These are phyloP conservation scores for Formica exsecta DNA, from an alignment of 1,140 invertebrate species.

Conservation along the genomic window DNA sequence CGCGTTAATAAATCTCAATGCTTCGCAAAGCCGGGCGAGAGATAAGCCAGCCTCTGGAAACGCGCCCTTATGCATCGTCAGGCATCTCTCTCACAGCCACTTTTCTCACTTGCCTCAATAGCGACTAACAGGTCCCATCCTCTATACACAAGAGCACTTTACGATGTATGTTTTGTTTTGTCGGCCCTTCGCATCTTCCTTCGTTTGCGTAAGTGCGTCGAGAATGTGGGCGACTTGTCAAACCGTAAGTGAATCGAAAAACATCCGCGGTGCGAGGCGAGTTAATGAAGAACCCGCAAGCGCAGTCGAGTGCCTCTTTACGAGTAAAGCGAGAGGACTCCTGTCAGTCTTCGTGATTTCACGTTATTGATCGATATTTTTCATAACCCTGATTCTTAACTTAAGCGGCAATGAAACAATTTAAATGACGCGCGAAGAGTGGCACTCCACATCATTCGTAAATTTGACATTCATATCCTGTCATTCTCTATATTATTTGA, in stretches of 20 bases:
- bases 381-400: slow-evolving; percentile 22
- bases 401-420: slow-evolving; percentile 26
- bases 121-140: slow-evolving; percentile 76
- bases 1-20: slow-evolving; percentile 67
- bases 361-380: slow-evolving; percentile 36
- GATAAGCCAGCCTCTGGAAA: slow-evolving; percentile 61
- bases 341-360: slow-evolving; percentile 3
- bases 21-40: slow-evolving; percentile 29
- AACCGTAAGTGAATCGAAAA: slow-evolving; percentile 73
- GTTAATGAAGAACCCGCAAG: slow-evolving; percentile 66
- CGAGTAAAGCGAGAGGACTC: neutral
- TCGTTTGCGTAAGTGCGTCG: slow-evolving; percentile 52
- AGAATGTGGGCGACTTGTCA: slow-evolving; percentile 66
- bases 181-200: slow-evolving; percentile 62
- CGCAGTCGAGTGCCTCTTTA: slow-evolving; percentile 36
- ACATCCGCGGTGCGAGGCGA: slow-evolving; percentile 40
- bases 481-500: slow-evolving; percentile 17
- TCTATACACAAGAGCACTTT: slow-evolving; percentile 73
- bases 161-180: slow-evolving; percentile 76
- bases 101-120: slow-evolving; percentile 76
- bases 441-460: slow-evolving; percentile 6
- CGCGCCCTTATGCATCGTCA: slow-evolving; percentile 69
- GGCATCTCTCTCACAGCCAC: slow-evolving; percentile 73
- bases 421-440: slow-evolving; percentile 17
- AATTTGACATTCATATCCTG: slow-evolving; percentile 28